phyloP scores from a whole-genome alignment of 2,113 vertebrate genomes.

The Chaenocephalus aceratus region DNA sequence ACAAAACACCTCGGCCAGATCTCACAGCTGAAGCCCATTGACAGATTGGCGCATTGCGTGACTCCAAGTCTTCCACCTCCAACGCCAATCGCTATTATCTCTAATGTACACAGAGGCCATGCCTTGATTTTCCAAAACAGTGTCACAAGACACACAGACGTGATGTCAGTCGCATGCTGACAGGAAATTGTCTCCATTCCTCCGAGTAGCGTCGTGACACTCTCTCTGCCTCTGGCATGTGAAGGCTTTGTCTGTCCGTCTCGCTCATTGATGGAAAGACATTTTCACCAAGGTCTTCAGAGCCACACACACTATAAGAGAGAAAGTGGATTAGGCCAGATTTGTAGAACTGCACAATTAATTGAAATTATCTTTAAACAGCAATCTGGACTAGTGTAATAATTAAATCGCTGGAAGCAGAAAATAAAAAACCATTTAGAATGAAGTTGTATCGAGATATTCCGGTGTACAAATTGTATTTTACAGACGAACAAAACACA shows the following conservation, averaged over 20 bases:
- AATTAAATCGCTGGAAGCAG: too few species aligned
- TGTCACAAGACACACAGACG: conserved; percentile 26
- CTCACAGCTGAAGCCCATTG: conserved; percentile 72
- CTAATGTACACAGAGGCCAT: conserved; percentile 24
- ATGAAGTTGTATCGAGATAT: too few species aligned
- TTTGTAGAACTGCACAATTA: not conserved
- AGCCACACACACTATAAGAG: conserved; percentile 4
- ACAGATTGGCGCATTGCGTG: conserved; percentile 58
- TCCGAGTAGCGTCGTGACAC: conserved; percentile 3
- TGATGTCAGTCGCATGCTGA: conserved; percentile 42
- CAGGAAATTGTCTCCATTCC: conserved; percentile 61
- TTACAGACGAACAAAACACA: too few species aligned
- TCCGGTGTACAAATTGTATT: too few species aligned
- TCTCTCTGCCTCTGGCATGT: conserved; percentile 25
- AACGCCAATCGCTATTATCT: conserved; percentile 45
- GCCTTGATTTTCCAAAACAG: conserved; percentile 29
- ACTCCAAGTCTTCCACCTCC: conserved; percentile 35
- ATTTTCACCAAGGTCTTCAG: conserved; percentile 58
- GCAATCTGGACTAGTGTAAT: too few species aligned
- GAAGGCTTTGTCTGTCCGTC: conserved; percentile 11
- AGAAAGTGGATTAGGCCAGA: conserved; percentile 34
- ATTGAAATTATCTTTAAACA: too few species aligned
- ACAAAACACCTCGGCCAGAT: conserved; percentile 69
- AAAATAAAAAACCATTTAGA: too few species aligned
- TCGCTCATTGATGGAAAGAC: conserved; percentile 50